Base-by-base conservation (phyloP, 2,797 vertebrate species). In the Halcyon chelicuti region DNA sequence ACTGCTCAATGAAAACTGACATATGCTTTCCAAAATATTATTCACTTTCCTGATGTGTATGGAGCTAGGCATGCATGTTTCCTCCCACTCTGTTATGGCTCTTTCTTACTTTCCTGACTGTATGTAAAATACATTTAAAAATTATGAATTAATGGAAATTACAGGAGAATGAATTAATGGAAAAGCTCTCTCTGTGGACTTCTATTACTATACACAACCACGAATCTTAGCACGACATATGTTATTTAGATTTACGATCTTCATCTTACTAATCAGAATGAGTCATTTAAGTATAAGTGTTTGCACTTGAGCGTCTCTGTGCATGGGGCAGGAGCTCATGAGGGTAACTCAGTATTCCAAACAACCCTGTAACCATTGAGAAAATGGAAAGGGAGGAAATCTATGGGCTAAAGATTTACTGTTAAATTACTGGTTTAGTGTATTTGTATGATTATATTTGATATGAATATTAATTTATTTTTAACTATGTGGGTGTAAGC, bases 131-230 rank as follows among this genome's bases (percentile, higher is more conserved):
- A 8, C n/a, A 82, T 93, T 54, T 71, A 74, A 78, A 87, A 54
- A 1, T 58, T 63, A 52, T 57, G 55, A 94, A 79, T 96, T 95
- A 80, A 88, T 78, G 80, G 85, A 91, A 82, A 92, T 88, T 51
- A 60, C 51, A 84, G 68, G 35, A 52, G 21, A 85, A 68, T 62
- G 52, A 92, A 84, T 87, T 89, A 82, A 93, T 58, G 78, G 39
- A 47, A 86, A 86, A 78, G 18, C 12, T 51, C 33, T 33, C 44
- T 54, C 65, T 70, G 39, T 90, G 46, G 55, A 37, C 26, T 76
- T 92, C 70, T 82, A 20, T 58, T 89, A 57, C 46, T 82, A 29
- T 60, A 51, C 37, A 51, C 22, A 47, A 54, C 12, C 28, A 31
- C 61, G 21, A 0, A 21, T 78, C 49, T 63, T 74, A 82, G 47